These are phyloP conservation scores for Meloidogyne chitwoodi DNA, from an alignment of 1,140 invertebrate genomes.

Conservation along the genomic window DNA sequence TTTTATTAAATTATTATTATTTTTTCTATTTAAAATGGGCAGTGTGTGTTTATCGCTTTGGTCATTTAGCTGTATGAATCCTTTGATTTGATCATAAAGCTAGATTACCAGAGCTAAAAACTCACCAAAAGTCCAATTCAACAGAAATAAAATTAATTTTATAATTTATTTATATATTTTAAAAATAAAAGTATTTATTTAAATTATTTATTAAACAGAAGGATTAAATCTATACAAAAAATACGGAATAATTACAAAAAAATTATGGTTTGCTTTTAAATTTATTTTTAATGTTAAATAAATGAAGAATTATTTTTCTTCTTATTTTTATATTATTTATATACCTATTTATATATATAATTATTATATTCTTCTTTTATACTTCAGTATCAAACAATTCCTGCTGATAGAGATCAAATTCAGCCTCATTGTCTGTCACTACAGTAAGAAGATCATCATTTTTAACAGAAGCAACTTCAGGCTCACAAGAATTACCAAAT, in stretches of 20 bases:
- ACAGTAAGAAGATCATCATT: background rate
- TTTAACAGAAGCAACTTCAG: background rate
- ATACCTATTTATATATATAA: background rate
- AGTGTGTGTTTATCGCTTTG: background rate
- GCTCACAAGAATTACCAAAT: background rate
- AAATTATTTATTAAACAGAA: too few species aligned
- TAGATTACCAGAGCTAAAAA: background rate
- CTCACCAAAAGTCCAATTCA: background rate
- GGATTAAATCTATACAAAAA: too few species aligned
- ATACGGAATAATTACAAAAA: too few species aligned
- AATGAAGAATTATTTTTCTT: too few species aligned
- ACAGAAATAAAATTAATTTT: too few species aligned
- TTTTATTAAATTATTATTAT: background rate
- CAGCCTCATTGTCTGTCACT: background rate
- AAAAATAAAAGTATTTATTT: too few species aligned
- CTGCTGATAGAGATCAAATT: background rate
- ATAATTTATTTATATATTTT: too few species aligned
- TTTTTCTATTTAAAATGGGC: background rate
- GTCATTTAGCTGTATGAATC: background rate
- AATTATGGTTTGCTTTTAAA: too few species aligned
- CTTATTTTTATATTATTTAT: too few species aligned
- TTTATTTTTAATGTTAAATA: too few species aligned
- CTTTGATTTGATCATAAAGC: background rate
- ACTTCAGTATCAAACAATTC: background rate
- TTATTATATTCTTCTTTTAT: too few species aligned